Percentiles rank a stretch among this genome's conserved stretches.
Conservation (phyloP, 2,113 vertebrate genomes). For the Lasiurus cinereus region DNA sequence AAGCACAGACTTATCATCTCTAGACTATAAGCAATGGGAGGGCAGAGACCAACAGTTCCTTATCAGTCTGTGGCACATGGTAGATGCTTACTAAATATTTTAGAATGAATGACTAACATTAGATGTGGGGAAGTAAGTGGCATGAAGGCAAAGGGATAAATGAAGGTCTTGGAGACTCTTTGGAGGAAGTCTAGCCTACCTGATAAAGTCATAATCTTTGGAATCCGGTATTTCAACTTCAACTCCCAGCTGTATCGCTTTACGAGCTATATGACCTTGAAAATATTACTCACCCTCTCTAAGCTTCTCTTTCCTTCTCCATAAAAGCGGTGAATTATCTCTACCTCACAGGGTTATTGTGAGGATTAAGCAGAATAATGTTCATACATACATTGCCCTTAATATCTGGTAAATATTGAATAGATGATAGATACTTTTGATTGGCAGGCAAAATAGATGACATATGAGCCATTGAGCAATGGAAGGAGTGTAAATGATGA, state of each 20-base stretch:
- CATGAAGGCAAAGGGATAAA: neutral
- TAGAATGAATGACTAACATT: neutral
- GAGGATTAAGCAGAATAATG: conserved; percentile 7
- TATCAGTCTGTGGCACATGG: neutral
- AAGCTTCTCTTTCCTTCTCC: neutral
- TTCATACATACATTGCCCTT: neutral
- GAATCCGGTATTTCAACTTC: neutral
- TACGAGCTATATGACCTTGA: neutral
- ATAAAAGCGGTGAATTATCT: neutral
- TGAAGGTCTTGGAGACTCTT: neutral
- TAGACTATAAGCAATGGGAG: neutral
- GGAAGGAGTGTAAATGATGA: neutral
- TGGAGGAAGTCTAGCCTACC: neutral
- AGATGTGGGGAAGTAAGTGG: neutral
- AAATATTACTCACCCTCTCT: neutral
- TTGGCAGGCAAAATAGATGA: neutral
- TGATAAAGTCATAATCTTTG: neutral
- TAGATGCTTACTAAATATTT: neutral
- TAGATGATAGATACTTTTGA: neutral
- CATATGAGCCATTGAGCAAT: neutral
- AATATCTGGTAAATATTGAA: conserved; percentile 7
- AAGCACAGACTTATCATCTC: neutral
- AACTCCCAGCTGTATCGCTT: neutral
- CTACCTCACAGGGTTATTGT: neutral
- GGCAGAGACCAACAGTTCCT: neutral